phyloP scores from a whole-genome alignment of 2,797 vertebrate genomes.

The Chaenodraco wilsoni region DNA sequence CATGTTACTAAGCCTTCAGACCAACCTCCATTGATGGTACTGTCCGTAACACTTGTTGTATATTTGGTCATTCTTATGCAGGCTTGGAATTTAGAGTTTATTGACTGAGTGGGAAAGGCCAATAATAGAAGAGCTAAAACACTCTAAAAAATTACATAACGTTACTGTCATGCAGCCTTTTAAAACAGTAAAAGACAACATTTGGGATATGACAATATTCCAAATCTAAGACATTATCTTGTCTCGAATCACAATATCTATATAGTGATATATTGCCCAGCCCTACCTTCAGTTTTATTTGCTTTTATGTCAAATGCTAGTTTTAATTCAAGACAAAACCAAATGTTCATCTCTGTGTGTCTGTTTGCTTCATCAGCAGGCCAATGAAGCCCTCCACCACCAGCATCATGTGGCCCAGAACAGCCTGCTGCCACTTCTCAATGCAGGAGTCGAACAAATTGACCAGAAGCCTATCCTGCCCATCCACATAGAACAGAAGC shows the following conservation, averaged over 20 bases:
- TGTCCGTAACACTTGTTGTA: slow-evolving; percentile 22
- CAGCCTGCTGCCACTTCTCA: slow-evolving; percentile 96
- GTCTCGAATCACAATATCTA: no score
- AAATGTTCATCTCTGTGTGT: slow-evolving; percentile 15
- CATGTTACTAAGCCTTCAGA: slow-evolving; percentile 13
- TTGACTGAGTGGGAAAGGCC: no score
- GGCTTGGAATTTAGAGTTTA: background rate
- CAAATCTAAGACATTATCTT: no score
- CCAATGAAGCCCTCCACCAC: slow-evolving; percentile 98
- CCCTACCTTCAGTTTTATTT: background rate
- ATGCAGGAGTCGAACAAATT: slow-evolving; percentile 90
- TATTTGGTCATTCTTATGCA: slow-evolving; percentile 1
- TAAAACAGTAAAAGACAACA: no score
- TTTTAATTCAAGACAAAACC: background rate
- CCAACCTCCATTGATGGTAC: slow-evolving; percentile 11
- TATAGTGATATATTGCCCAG: no score
- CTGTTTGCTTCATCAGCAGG: slow-evolving; percentile 82
- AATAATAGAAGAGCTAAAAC: no score
- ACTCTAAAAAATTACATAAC: no score
- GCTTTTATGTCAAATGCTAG: background rate
- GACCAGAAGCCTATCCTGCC: slow-evolving; percentile 98
- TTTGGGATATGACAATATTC: no score
- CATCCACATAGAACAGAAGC: slow-evolving; percentile 96
- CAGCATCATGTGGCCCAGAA: slow-evolving; percentile 97
- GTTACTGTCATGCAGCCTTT: no score